Percentiles rank a stretch among this genome's conserved stretches.
Evolutionary conservation across 2,113 vertebrate species (phyloP).

Genomic region (Caranx melampygus): DNA sequence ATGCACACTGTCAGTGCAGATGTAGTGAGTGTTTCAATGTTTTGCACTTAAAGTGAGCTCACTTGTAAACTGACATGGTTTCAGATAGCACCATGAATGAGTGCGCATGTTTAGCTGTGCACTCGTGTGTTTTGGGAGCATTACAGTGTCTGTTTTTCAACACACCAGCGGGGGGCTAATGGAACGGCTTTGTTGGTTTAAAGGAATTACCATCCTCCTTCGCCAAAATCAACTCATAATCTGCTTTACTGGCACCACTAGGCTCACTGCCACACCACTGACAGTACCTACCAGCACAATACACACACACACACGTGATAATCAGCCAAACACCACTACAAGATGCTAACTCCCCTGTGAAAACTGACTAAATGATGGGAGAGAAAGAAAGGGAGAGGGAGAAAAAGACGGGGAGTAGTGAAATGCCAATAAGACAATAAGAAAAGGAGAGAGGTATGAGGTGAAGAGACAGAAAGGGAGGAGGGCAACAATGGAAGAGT

Average conservation of each 20-base stretch:
- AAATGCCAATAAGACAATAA: conserved; percentile 66
- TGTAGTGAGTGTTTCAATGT: conserved; percentile 19
- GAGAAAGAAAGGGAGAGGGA: conserved; percentile 79
- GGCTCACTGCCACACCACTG: conserved; percentile 60
- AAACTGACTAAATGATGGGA: conserved; percentile 76
- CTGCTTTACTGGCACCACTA: conserved; percentile 90
- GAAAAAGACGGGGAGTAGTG: conserved; percentile 86
- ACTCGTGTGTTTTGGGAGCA: conserved; percentile 77
- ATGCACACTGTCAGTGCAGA: background rate
- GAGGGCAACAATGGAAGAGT: conserved; percentile 81
- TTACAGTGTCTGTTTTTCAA: conserved; percentile 90
- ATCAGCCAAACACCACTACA: conserved; percentile 86
- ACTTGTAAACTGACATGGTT: conserved; percentile 18
- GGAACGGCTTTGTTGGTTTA: conserved; percentile 98
- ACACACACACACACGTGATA: conserved; percentile 72
- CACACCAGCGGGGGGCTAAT: conserved; percentile 97
- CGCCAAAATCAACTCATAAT: conserved; percentile 99
- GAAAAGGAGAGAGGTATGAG: conserved; percentile 89
- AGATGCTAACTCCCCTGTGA: conserved; percentile 86
- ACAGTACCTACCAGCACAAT: conserved; percentile 60
- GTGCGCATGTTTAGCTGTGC: conserved; percentile 42
- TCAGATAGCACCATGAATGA: conserved; percentile 12
- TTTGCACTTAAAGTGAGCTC: conserved; percentile 14
- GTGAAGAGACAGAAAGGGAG: conserved; percentile 87
- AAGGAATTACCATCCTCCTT: conserved; percentile 94